A percentile compares a stretch with the other conserved stretches of the same genome.
phyloP scores from a whole-genome alignment of 2,888 invertebrate species.

The Agrenia bidenticulata region DNA sequence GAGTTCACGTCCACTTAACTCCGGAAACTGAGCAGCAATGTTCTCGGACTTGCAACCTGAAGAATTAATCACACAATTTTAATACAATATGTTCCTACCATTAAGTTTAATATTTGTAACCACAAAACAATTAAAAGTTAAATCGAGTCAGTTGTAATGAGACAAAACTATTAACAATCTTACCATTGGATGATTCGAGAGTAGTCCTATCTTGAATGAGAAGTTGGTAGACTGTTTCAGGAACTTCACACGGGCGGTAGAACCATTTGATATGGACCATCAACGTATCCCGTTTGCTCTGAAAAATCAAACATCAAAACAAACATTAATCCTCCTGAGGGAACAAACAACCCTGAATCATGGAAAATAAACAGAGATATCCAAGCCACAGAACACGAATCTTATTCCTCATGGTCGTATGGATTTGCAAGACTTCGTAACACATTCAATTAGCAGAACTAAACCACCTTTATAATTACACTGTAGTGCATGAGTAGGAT shows the following conservation, averaged over 20 bases:
- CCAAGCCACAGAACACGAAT: too few species aligned
- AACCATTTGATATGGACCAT: conserved; percentile 61
- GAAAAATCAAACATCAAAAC: too few species aligned
- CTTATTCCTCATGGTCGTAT: too few species aligned
- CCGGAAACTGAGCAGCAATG: conserved; percentile 48
- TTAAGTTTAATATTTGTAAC: not conserved
- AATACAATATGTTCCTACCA: not conserved
- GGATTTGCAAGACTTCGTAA: too few species aligned
- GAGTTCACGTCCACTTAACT: conserved; percentile 57
- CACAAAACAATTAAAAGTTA: too few species aligned
- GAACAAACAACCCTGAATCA: too few species aligned
- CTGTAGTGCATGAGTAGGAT: too few species aligned
- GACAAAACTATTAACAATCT: too few species aligned
- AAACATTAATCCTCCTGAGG: too few species aligned
- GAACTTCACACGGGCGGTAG: conserved; percentile 61
- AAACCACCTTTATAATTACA: too few species aligned
- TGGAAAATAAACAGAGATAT: too few species aligned
- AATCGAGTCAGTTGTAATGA: conserved; percentile 4
- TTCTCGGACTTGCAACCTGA: conserved; percentile 41
- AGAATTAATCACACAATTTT: not conserved
- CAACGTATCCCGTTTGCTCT: conserved; percentile 61
- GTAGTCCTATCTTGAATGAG: conserved; percentile 53
- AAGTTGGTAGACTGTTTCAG: conserved; percentile 60
- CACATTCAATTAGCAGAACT: too few species aligned
- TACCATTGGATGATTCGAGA: conserved; percentile 11